Evolutionary conservation across 2,113 vertebrate species (phyloP).

Genomic region (Erythrolamprus reginae): DNA sequence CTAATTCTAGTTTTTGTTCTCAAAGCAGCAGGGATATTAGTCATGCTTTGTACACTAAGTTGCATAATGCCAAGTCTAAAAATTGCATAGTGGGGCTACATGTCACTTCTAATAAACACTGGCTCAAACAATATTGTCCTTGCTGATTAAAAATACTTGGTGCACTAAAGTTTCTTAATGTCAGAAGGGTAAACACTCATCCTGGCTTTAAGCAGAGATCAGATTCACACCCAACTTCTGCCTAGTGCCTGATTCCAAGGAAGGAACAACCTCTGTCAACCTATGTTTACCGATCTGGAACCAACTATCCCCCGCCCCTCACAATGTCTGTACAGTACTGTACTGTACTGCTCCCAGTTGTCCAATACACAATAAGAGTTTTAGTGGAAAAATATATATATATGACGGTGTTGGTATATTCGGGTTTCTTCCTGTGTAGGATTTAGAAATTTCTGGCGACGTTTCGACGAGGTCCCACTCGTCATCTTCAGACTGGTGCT

Average conservation of each 20-base stretch:
- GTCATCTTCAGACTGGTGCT: too few relatives aligned
- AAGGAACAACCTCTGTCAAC: not conserved
- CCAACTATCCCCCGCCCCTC: too few relatives aligned
- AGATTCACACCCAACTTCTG: not conserved
- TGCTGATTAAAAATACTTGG: not conserved
- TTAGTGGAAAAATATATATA: too few relatives aligned
- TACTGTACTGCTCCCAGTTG: too few relatives aligned
- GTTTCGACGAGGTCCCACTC: too few relatives aligned
- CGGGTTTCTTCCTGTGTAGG: too few relatives aligned
- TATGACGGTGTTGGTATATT: too few relatives aligned
- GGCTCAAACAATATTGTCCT: slow-evolving; percentile 36
- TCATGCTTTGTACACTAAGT: slow-evolving; percentile 55
- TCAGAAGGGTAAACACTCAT: fast-evolving
- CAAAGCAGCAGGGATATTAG: slow-evolving; percentile 56
- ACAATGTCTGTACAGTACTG: too few relatives aligned
- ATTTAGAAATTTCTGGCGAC: too few relatives aligned
- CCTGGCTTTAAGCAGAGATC: not conserved
- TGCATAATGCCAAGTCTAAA: slow-evolving; percentile 71
- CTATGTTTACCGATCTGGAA: not conserved
- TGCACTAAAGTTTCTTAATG: slow-evolving; percentile 14
- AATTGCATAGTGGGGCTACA: slow-evolving; percentile 56
- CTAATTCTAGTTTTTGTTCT: slow-evolving; percentile 30
- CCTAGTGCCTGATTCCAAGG: not conserved
- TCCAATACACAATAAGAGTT: too few relatives aligned
- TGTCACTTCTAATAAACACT: slow-evolving; percentile 56